These are phyloP conservation scores for Lepidochrysops patricia DNA, from an alignment of 2,888 invertebrate genomes.

Conservation along the genomic window DNA sequence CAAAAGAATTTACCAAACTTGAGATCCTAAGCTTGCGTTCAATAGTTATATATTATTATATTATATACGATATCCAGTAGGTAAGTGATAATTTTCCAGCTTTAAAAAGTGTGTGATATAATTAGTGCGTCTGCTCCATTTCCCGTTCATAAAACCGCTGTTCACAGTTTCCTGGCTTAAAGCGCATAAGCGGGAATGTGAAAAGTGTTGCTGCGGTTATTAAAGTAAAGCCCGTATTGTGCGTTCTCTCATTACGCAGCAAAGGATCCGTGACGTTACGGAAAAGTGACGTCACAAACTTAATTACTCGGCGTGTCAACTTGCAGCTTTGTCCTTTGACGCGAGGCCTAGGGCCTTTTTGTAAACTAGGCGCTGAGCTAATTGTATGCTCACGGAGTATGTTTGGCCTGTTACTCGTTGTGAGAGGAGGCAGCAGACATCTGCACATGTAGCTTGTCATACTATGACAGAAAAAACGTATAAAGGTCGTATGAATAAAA, in stretches of 20 bases:
- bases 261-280: constrained; percentile 1
- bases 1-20: no score
- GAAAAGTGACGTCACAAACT: not conserved
- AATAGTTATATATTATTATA: no score
- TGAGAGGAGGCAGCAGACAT: no score
- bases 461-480: no score
- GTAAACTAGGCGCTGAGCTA: not conserved
- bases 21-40: no score
- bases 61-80: no score
- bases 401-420: no score
- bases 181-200: not conserved
- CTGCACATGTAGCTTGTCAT: no score
- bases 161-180: not conserved
- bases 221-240: not conserved
- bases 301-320: not conserved
- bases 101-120: not conserved
- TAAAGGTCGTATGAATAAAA: no score
- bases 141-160: not conserved
- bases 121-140: no score
- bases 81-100: not conserved
- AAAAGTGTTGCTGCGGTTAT: not conserved
- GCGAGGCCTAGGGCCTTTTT: not conserved
- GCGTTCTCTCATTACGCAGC: constrained; percentile 3
- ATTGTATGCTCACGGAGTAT: not conserved
- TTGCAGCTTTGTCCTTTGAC: not conserved